Evolutionary conservation across 2,797 vertebrate species (phyloP).

Genomic region (Peromyscus aztecus): DNA sequence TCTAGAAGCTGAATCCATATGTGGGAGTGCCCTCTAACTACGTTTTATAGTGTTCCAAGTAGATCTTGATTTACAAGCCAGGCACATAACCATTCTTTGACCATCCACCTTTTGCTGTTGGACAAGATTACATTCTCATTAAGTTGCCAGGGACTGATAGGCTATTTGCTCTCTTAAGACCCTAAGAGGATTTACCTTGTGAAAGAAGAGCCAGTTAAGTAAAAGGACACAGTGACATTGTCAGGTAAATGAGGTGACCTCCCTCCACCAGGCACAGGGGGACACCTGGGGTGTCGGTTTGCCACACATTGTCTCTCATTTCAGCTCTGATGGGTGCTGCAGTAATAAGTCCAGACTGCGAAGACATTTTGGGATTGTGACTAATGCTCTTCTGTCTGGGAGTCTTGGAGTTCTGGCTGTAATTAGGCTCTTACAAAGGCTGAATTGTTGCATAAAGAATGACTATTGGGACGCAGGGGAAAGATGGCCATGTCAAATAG

Average conservation of each 20-base stretch:
- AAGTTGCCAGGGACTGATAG: background rate
- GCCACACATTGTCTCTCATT: background rate
- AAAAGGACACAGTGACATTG: background rate
- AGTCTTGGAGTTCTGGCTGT: background rate
- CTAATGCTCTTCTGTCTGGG: background rate
- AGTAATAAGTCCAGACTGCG: background rate
- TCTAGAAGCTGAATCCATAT: background rate
- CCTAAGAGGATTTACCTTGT: slow-evolving; percentile 5
- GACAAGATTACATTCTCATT: background rate
- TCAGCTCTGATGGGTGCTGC: background rate
- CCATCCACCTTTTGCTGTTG: slow-evolving; percentile 20
- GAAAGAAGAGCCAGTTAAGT: slow-evolving; percentile 3
- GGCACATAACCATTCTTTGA: background rate
- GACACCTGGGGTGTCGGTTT: background rate
- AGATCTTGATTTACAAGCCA: background rate
- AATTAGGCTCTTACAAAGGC: background rate
- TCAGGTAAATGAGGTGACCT: background rate
- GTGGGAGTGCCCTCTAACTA: background rate
- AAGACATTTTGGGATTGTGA: background rate
- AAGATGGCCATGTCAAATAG: background rate
- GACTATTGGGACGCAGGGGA: background rate
- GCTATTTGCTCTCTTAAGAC: background rate
- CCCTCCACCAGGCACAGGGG: background rate
- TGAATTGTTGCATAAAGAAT: background rate
- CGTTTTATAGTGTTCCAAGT: background rate